Conservation (phyloP, 2,113 vertebrate genomes). For the Tragelaphus buxtoni region DNA sequence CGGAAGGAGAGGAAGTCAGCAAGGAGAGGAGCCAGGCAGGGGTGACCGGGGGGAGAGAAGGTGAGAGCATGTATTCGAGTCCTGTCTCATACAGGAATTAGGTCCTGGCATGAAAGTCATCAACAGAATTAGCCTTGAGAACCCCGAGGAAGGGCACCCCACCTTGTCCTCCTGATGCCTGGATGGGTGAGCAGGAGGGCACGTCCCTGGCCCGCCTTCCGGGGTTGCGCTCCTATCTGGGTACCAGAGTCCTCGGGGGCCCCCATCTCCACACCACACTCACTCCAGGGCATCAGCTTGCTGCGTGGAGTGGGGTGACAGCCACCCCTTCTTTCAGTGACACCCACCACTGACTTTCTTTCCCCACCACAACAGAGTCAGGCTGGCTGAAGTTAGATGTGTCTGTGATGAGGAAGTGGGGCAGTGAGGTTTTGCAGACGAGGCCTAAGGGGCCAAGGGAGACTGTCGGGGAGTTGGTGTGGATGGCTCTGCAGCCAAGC, state of each 20-base stretch:
- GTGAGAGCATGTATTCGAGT: accelerated
- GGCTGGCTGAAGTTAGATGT: neutral
- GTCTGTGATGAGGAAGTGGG: neutral
- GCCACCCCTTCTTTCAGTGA: neutral
- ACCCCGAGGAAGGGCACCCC: neutral
- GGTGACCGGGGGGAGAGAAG: accelerated
- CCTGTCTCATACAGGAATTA: neutral
- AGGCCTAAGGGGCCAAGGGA: neutral
- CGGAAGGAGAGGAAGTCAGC: neutral
- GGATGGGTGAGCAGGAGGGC: too few species aligned
- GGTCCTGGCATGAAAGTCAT: neutral
- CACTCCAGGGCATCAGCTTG: neutral
- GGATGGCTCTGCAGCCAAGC: neutral
- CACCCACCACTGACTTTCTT: neutral
- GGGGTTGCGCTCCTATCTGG: accelerated
- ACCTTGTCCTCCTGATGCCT: neutral
- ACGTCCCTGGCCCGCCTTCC: neutral
- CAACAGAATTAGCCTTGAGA: neutral
- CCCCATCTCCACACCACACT: neutral
- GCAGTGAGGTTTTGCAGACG: neutral
- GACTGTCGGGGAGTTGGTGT: accelerated
- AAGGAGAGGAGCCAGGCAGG: neutral
- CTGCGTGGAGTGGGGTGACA: accelerated
- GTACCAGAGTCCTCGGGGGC: too few species aligned
- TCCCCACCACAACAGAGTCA: neutral